These are phyloP conservation scores for Tetramorium bicarinatum DNA, from an alignment of 2,888 invertebrate genomes.

Conservation along the genomic window DNA sequence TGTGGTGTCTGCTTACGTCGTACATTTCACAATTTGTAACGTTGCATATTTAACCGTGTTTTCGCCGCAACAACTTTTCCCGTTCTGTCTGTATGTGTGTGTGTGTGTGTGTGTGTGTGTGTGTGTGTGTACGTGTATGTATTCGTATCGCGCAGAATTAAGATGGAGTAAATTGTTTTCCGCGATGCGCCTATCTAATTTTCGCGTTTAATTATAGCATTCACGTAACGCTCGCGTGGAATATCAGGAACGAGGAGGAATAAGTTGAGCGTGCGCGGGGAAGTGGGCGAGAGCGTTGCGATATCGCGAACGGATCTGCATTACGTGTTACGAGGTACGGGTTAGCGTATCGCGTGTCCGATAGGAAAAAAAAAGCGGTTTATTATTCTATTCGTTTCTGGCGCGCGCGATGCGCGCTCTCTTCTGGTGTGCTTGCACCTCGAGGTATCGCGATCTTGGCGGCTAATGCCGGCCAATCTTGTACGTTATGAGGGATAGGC, in stretches of 20 bases:
- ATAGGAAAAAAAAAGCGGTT: constrained; percentile 66
- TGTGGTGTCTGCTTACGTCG: not conserved
- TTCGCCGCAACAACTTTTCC: constrained; percentile 34
- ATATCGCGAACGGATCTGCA: constrained; percentile 53
- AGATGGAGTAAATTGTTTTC: constrained; percentile 42
- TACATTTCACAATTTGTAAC: constrained; percentile 8
- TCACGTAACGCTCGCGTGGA: constrained; percentile 53
- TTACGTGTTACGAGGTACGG: constrained; percentile 67
- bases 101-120: not conserved
- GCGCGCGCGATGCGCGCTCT: constrained; percentile 34
- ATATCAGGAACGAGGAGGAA: constrained; percentile 55
- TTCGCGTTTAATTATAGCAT: constrained; percentile 39
- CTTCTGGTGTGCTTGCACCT: constrained; percentile 42
- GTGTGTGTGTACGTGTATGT: not conserved
- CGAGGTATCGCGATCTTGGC: constrained; percentile 57
- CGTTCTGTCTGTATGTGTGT: not conserved
- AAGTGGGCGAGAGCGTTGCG: constrained; percentile 24
- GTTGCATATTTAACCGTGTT: constrained; percentile 10
- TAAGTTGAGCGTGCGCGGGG: constrained; percentile 45
- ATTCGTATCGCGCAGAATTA: constrained; percentile 11
- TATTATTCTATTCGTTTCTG: constrained; percentile 69
- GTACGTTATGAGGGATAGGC: constrained; percentile 58
- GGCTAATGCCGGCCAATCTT: constrained; percentile 40
- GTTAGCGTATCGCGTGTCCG: constrained; percentile 69
- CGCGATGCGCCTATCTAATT: constrained; percentile 37